A percentile compares a stretch with the other conserved stretches of the same genome.
These are phyloP conservation scores for Temnothorax curvispinosus DNA, from an alignment of 1,140 invertebrate species.

Conservation along the genomic window DNA sequence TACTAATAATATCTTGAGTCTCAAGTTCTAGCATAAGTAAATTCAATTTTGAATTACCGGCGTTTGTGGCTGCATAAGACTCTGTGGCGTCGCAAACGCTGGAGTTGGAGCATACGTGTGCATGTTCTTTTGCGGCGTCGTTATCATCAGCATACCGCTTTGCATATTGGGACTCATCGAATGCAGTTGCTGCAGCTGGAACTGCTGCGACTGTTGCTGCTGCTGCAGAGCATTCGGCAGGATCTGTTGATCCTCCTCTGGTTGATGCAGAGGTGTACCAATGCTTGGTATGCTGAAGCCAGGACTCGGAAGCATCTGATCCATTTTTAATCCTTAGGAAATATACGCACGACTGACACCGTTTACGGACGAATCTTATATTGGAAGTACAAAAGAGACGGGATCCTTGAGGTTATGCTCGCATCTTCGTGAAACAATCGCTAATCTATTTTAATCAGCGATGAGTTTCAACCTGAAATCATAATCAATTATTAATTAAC, in stretches of 20 bases:
- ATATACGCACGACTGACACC: not conserved
- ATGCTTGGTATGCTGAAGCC: conserved; percentile 96
- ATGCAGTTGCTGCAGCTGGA: conserved; percentile 85
- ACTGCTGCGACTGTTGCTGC: conserved; percentile 87
- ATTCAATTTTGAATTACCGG: conserved; percentile 87
- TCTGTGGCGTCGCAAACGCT: conserved; percentile 90
- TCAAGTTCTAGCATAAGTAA: not conserved
- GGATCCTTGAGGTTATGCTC: conserved; percentile 9
- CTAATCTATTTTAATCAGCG: not conserved
- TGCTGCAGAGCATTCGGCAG: conserved; percentile 93
- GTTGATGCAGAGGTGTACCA: conserved; percentile 95
- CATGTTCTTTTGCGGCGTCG: conserved; percentile 89
- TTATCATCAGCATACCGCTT: conserved; percentile 85
- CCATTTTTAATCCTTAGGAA: conserved; percentile 86
- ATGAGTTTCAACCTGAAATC: not conserved
- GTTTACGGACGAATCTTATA: not conserved
- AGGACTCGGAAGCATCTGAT: conserved; percentile 96
- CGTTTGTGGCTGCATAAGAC: conserved; percentile 94
- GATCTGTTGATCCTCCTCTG: conserved; percentile 96
- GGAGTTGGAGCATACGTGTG: conserved; percentile 89
- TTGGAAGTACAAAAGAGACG: not conserved
- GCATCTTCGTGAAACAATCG: not conserved
- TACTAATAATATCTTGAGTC: not conserved
- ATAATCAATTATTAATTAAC: not conserved
- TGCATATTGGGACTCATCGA: conserved; percentile 87